Evolutionary conservation across 2,888 invertebrate species (phyloP).

Genomic region (Pyrrhia umbra): DNA sequence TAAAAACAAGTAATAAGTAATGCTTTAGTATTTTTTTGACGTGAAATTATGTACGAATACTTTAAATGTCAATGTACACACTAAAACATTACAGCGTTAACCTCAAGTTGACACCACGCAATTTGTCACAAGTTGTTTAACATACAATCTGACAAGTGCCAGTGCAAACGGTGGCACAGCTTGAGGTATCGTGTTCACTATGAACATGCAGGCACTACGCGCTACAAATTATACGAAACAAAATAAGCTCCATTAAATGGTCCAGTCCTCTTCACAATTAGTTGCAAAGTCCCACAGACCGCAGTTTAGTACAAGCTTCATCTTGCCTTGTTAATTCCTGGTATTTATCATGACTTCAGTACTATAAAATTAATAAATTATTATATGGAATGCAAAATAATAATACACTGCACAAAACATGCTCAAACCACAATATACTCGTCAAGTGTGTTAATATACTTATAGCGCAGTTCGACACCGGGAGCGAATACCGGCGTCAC

Average conservation of each 20-base stretch:
- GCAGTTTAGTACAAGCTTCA: conserved; percentile 59
- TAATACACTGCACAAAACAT: conserved; percentile 76
- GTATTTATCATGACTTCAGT: conserved; percentile 24
- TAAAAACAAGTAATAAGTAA: conserved; percentile 19
- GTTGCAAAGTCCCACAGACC: conserved; percentile 55
- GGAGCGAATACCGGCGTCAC: conserved; percentile 53
- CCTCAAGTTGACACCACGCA: conserved; percentile 47
- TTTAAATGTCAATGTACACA: conserved; percentile 25
- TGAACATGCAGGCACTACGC: conserved; percentile 62
- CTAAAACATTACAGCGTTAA: conserved; percentile 47
- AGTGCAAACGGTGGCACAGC: conserved; percentile 28
- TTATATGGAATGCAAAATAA: conserved; percentile 70
- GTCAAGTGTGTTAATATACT: conserved; percentile 73
- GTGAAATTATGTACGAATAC: neutral
- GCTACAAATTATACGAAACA: conserved; percentile 52
- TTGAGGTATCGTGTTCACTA: conserved; percentile 47
- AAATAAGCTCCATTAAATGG: conserved; percentile 52
- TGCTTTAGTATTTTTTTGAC: conserved; percentile 33
- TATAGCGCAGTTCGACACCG: conserved; percentile 73
- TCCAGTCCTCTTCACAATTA: conserved; percentile 33
- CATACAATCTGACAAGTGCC: neutral
- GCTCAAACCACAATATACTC: conserved; percentile 74
- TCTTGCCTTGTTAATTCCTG: conserved; percentile 50
- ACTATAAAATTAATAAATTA: conserved; percentile 45
- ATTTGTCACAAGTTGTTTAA: neutral